Evolutionary conservation across 1,140 invertebrate species (phyloP), one percentile per base, ranked within the genome.

Genomic region (Myzus persicae): DNA sequence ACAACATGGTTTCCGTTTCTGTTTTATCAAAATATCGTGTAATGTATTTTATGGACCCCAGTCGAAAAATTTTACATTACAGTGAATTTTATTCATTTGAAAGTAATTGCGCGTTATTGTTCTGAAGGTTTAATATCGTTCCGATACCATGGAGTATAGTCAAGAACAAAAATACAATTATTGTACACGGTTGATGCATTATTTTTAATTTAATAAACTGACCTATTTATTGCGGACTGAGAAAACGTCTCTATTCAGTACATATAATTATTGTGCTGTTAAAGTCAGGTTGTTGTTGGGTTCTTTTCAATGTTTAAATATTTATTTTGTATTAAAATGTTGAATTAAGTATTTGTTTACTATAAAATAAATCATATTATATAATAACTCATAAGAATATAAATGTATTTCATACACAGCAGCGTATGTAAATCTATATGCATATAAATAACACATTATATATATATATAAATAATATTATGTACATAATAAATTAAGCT

Each of bases 201-300:
- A 51, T 89, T 51, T 38, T 89, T 51, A 89, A 38, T 89, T 22
- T 36, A 89, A 89, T 51, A 36, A 89, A 89, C 87, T 51, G 87
- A 51, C 87, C 46, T 89, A 51, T 89, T 46, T 89, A 48, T 42
- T 67, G 9, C 11, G 18, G 14, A 67, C 59, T 67, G 59, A n/a
- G 59, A 67, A 67, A 67, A 67, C 31, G 59, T 67, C 59, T 67
- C n/a, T 67, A 67, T n/a, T 67, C 59, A n/a, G 59, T n/a, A 67
- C n/a, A 67, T 67, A 67, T 67, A 67, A 67, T 67, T 67, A 67
- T 67, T 31, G 31, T n/a, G 59, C 59, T 18, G 59, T 18, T 40
- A 38, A 20, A 36, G 14, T 81, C 11, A 38, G 3, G 36, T 84
- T 26, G 36, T n/a, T 81, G 20, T 40, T 40, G 1, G 3, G 24